Base-by-base conservation (phyloP, 2,797 vertebrate genomes). In the Limnodromus scolopaceus region DNA sequence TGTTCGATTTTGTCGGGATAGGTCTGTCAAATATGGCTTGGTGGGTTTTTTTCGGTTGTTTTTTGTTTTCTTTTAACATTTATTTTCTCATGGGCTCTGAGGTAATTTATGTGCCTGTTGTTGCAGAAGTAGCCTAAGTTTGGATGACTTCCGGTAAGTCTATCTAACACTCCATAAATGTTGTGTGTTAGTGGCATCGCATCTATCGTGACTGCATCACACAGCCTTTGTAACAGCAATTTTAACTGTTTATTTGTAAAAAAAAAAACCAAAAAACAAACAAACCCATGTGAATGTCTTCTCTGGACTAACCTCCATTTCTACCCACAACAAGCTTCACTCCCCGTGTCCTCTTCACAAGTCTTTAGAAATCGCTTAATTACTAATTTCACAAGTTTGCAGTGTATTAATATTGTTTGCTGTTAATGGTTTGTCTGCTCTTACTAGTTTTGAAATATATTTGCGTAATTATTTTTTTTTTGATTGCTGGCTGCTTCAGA, bases 71-170 rank as follows among this genome's bases (percentile, higher is more conserved):
- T 71, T 83, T 85, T 92, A 74, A 54, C 57, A 23, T 77, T 90
- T 89, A 82, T 88, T 88, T 96, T 91, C 28, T 96, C 79, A 61
- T 94, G 94, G 94, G 77, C 75, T 96, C 58, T 96, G 92, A 79
- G 93, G 90, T 99, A 98, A 99, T 98, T 98, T 98, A 96, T 99
- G 94, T 99, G 98, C 98, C 98, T 99, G 97, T 99, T 99, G 96
- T 99, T 99, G 94, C 98, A 99, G 99, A 99, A 98, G 99, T 99
- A 99, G 99, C 99, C 98, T 99, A 98, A 98, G 98, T 98, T 97
- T 99, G 98, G 99, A 99, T 95, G 99, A 99, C 87, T 98, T 98
- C 94, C 98, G 99, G 99, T 99, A 98, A 99, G 99, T 99, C 98
- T 81, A 36, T 74, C 92, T 96, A 92, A 98, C 98, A 98, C 98